These are phyloP conservation scores for Habrosyne pyritoides DNA, from an alignment of 2,888 invertebrate species.

Conservation along the genomic window DNA sequence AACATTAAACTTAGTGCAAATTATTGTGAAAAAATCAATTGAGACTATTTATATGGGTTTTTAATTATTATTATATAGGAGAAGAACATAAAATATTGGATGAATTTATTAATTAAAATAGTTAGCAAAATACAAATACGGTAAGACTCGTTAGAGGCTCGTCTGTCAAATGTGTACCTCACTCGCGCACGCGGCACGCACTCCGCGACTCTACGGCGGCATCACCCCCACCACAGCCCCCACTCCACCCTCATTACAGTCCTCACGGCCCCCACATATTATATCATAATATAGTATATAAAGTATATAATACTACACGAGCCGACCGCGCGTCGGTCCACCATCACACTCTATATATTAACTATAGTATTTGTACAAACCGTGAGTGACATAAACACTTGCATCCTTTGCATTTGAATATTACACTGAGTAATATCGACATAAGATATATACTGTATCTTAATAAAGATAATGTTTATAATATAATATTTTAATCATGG, in stretches of 20 bases:
- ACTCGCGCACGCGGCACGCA: conserved; percentile 36
- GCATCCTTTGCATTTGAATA: conserved; percentile 65
- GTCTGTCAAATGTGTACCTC: conserved; percentile 72
- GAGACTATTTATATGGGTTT: conserved; percentile 83
- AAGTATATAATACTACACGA: conserved; percentile 5
- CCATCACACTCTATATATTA: conserved; percentile 9
- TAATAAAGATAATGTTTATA: conserved; percentile 71
- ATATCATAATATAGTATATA: conserved; percentile 11
- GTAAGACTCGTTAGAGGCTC: conserved; percentile 81
- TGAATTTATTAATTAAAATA: conserved; percentile 84
- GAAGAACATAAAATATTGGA: conserved; percentile 81
- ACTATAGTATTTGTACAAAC: conserved; percentile 27
- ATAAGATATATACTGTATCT: conserved; percentile 74
- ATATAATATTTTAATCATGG: conserved; percentile 80
- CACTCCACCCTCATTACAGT: conserved; percentile 11
- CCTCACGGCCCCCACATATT: conserved; percentile 19
- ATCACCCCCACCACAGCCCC: not conserved
- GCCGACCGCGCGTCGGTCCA: conserved; percentile 6
- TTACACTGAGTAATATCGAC: conserved; percentile 72
- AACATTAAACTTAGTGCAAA: conserved; percentile 83
- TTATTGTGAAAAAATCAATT: conserved; percentile 81
- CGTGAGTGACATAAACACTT: conserved; percentile 45
- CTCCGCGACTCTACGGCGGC: conserved; percentile 30
- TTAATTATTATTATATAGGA: conserved; percentile 83
- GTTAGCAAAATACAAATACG: conserved; percentile 84